Evolutionary conservation across 1,140 invertebrate genomes (phyloP).

Genomic region (Eurosta solidaginis): DNA sequence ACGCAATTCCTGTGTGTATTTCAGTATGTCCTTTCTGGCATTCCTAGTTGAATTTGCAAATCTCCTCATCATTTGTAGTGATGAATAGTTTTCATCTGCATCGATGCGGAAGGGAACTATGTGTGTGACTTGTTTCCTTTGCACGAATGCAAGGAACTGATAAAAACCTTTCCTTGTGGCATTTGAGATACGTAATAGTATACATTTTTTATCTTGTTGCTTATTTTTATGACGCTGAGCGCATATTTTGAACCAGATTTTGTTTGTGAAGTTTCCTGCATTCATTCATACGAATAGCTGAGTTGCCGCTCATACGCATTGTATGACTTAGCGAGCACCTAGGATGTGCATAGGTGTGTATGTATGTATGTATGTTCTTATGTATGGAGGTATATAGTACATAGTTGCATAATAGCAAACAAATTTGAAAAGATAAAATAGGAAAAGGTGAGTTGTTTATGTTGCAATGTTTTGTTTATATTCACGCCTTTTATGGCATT

Average conservation of each 20-base stretch:
- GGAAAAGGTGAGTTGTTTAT: no score
- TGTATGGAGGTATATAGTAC: no score
- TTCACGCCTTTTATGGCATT: no score
- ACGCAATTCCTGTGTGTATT: not conserved
- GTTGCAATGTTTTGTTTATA: no score
- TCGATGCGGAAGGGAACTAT: not conserved
- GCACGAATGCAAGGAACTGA: not conserved
- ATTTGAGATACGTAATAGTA: not conserved
- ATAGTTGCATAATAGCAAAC: no score
- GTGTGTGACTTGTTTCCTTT: no score
- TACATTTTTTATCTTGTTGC: not conserved
- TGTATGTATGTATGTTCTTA: no score
- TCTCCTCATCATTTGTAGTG: not conserved
- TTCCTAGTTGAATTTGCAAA: no score
- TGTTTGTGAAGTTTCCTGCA: not conserved
- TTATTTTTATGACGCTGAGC: not conserved
- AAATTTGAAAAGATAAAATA: no score
- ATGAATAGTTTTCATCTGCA: not conserved
- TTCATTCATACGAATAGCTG: not conserved
- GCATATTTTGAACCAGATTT: not conserved
- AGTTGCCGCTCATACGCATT: constrained; percentile 2
- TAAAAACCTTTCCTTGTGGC: constrained; percentile 7
- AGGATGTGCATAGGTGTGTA: no score
- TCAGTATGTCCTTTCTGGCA: not conserved
- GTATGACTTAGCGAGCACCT: not conserved